These are phyloP conservation scores for Calameuta idolon DNA, from an alignment of 2,888 invertebrate species.

Conservation along the genomic window DNA sequence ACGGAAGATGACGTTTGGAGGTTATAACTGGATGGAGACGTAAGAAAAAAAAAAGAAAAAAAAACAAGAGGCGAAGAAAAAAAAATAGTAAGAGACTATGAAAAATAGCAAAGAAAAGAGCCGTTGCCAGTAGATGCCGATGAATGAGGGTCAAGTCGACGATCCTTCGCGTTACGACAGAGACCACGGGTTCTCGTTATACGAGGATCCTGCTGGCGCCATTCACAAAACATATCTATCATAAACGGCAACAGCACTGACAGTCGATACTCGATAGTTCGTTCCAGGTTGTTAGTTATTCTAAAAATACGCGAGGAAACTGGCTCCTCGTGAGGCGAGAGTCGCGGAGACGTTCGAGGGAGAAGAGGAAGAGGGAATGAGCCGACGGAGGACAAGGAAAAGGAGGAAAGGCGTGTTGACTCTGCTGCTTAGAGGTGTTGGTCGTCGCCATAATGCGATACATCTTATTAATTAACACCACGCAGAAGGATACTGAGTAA, in stretches of 20 bases:
- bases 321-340: conserved; percentile 20
- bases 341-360: no score
- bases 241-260: conserved; percentile 35
- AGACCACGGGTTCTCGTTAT: conserved; percentile 31
- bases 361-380: no score
- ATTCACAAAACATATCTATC: conserved; percentile 37
- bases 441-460: no score
- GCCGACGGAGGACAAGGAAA: no score
- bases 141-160: no score
- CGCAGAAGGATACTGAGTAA: no score
- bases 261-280: conserved; percentile 39
- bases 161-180: conserved; percentile 22
- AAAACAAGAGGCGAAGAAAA: not conserved
- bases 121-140: not conserved
- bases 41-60: conserved; percentile 8
- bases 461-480: no score
- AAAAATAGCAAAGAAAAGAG: conserved; percentile 12
- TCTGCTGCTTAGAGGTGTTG: no score
- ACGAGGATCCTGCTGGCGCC: conserved; percentile 39
- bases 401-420: no score
- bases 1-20: conserved; percentile 21
- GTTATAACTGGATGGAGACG: conserved; percentile 10
- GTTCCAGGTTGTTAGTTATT: conserved; percentile 44
- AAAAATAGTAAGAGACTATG: conserved; percentile 7
- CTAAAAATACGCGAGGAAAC: conserved; percentile 39